phyloP scores from a whole-genome alignment of 1,140 invertebrate genomes.

The Drosophila kurseongensis region DNA sequence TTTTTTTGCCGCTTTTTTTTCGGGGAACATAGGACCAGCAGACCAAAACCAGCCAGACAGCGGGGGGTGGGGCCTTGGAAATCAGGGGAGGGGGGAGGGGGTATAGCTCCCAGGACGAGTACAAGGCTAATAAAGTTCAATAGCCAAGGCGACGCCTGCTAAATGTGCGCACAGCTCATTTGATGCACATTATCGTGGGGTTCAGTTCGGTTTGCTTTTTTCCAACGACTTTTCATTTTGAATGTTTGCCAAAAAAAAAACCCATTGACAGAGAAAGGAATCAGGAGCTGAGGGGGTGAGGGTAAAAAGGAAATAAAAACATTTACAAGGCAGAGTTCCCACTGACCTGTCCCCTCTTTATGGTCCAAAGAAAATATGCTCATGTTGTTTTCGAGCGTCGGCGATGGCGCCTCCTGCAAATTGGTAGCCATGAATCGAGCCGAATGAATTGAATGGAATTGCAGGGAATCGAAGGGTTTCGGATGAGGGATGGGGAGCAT shows the following conservation, averaged over 20 bases:
- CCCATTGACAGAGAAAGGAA: not conserved
- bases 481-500: not conserved
- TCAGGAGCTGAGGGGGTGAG: not conserved
- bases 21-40: conserved; percentile 18
- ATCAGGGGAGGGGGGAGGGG: not conserved
- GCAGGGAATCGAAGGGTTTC: conserved; percentile 15
- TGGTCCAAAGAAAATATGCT: conserved; percentile 53
- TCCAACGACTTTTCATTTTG: conserved; percentile 61
- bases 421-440: conserved; percentile 70
- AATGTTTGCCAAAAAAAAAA: conserved; percentile 60
- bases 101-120: conserved; percentile 14
- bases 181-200: conserved; percentile 80
- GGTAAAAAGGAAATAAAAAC: conserved; percentile 70
- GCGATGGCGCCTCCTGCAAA: conserved; percentile 77
- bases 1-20: conserved; percentile 21
- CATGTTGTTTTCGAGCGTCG: conserved; percentile 67
- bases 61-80: not conserved
- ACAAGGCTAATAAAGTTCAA: conserved; percentile 80
- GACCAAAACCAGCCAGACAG: conserved; percentile 44
- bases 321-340: conserved; percentile 65
- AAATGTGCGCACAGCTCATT: conserved; percentile 82
- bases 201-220: conserved; percentile 53
- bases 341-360: conserved; percentile 50
- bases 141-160: conserved; percentile 77
- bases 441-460: conserved; percentile 38